phyloP scores from a whole-genome alignment of 2,113 vertebrate genomes.

The Pipra filicauda region DNA sequence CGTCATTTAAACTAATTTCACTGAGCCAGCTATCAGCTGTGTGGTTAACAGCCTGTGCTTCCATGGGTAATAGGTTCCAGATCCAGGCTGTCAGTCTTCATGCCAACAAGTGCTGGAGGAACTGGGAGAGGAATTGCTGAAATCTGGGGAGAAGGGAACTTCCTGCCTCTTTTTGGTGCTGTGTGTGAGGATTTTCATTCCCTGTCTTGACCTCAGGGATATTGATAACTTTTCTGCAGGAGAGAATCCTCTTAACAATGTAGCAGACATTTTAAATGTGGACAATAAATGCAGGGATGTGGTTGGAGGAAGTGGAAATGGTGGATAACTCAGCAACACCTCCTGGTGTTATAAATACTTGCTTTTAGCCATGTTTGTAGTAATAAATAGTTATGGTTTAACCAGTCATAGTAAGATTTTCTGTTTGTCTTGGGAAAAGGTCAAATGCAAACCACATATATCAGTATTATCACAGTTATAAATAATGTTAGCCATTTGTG shows the following conservation, averaged over 20 bases:
- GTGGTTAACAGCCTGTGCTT: constrained; percentile 46
- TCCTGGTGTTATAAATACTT: not conserved
- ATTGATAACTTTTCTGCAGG: not conserved
- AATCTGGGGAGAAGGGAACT: not conserved
- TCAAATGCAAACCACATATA: not conserved
- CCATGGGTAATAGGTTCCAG: constrained; percentile 57
- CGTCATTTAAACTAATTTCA: constrained; percentile 8
- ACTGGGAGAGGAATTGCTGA: not conserved
- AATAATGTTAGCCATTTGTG: not conserved
- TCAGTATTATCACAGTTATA: not conserved
- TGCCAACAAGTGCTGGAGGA: constrained; percentile 20
- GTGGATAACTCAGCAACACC: not conserved
- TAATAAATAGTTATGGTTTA: not conserved
- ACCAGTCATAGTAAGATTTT: not conserved
- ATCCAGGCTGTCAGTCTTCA: not conserved
- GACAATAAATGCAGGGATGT: not conserved
- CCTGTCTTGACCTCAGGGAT: not conserved
- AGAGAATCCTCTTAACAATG: not conserved
- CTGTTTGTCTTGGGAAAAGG: not conserved
- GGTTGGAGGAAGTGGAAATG: not conserved
- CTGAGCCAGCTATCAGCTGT: constrained; percentile 7
- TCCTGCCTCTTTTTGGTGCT: not conserved
- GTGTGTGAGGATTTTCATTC: not conserved
- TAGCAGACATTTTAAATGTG: not conserved
- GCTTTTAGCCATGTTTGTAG: not conserved